Evolutionary conservation across 1,140 invertebrate species (phyloP).

Genomic region (Ceratina japonica): DNA sequence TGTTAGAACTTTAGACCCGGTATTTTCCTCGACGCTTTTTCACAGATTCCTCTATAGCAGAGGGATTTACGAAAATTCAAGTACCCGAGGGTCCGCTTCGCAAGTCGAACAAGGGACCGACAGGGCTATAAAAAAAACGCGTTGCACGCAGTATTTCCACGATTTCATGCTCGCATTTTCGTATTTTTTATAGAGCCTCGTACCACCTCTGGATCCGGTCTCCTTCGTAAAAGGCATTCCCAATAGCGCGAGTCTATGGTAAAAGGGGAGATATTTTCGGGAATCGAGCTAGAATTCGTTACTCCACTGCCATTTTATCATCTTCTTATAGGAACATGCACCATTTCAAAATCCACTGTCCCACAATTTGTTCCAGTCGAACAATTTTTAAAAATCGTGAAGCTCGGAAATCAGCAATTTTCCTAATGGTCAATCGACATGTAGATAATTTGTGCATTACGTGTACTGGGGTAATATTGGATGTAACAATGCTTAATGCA

Average conservation of each 20-base stretch:
- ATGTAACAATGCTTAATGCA: too few relatives aligned
- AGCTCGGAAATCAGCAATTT: too few relatives aligned
- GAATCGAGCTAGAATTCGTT: background rate
- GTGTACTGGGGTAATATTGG: too few relatives aligned
- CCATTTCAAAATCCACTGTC: background rate
- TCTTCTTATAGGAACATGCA: background rate
- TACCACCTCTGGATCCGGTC: background rate
- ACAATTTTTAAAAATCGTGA: too few relatives aligned
- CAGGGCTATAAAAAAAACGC: background rate
- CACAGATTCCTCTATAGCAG: too few relatives aligned
- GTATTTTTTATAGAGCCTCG: background rate
- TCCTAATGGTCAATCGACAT: too few relatives aligned
- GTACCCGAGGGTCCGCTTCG: background rate
- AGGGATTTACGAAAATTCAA: too few relatives aligned
- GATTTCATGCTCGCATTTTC: background rate
- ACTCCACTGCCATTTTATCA: background rate
- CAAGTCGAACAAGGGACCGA: background rate
- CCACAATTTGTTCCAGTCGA: too few relatives aligned
- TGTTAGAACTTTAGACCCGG: too few relatives aligned
- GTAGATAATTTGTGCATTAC: too few relatives aligned
- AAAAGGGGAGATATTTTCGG: constrained; percentile 2
- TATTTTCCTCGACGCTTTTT: too few relatives aligned
- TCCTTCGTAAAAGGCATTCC: background rate
- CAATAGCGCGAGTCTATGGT: background rate
- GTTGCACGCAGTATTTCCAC: background rate